Evolutionary conservation across 1,140 invertebrate genomes (phyloP), one percentile per base, ranked within the genome.

Genomic region (Eumaeus atala): DNA sequence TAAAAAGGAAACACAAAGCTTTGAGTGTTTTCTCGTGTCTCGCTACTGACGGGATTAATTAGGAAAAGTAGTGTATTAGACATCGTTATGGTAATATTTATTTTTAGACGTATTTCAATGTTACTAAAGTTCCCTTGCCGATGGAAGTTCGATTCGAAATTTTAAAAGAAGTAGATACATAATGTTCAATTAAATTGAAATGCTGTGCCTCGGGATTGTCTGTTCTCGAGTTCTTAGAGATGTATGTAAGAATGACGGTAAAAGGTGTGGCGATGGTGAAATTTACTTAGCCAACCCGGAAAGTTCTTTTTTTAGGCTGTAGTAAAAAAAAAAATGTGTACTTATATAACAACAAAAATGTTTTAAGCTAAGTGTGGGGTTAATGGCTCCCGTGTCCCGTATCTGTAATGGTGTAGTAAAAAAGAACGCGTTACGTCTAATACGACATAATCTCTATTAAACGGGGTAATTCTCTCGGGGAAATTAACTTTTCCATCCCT

Each of bases 1-100:
- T 55, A 55, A 55, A 14, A 12, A 18, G 16, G 10, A 55, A 47
- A 37, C 35, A 9, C 35, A 48, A 38, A 55, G 51, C 12, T 21
- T n/a, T 33, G 28, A 52, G 11, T 40, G 40, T 16, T 17, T 44
- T 44, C 9, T 44, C 14, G 40, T 44, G 40, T 44, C 7, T 16
- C 9, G 17, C 17, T 3, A n/a, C 16, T 44, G 17, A 44, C 14
- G 11, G 9, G 21, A 16, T 44, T 4, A 14, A 40, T 44, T 44
- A 16, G 17, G 40, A 18, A 44, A 44, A 44, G 16, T 37, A 10
- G 35, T 14, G n/a, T 28, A 28, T 28, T 6, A 3, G 21, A 3
- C 6, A 6, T 28, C 21, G 6, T n/a, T n/a, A 6, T 28, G 21
- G 2, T 28, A 28, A 28, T 28, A 6, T 28, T 28, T 28, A 28